phyloP scores from a whole-genome alignment of 2,113 vertebrate genomes.

The Gambusia affinis region DNA sequence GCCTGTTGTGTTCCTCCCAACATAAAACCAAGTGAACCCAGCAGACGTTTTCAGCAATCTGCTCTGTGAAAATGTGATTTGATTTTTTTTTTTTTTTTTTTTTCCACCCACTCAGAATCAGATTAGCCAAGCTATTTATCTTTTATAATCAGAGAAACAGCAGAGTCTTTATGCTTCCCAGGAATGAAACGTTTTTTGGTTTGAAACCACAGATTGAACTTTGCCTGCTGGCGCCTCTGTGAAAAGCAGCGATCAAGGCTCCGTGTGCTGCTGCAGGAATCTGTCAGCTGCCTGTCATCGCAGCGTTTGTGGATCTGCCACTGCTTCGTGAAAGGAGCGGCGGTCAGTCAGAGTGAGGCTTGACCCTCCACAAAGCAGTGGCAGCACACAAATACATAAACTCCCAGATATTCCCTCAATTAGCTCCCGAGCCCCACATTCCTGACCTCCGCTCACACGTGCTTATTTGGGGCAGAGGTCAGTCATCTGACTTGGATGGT shows the following conservation, averaged over 20 bases:
- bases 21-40: constrained; percentile 1
- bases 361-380: constrained; percentile 27
- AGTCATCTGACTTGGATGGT: constrained; percentile 11
- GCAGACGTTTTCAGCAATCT: neutral
- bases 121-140: neutral
- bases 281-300: constrained; percentile 63
- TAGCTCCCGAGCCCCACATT: constrained; percentile 64
- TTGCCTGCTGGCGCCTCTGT: neutral
- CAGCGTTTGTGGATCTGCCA: constrained; percentile 48
- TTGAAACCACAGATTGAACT: neutral
- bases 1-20: constrained; percentile 7
- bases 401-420: constrained; percentile 53
- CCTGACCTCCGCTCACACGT: constrained; percentile 51
- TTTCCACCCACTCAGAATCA: neutral
- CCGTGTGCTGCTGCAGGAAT: constrained; percentile 51
- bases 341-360: constrained; percentile 15
- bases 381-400: constrained; percentile 42
- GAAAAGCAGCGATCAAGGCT: constrained; percentile 8
- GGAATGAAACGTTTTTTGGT: neutral
- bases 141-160: neutral
- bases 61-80: neutral
- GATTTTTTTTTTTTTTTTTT: no score
- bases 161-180: neutral
- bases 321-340: neutral
- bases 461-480: constrained; percentile 63